Percentiles rank a stretch among this genome's conserved stretches.
Evolutionary conservation across 1,140 invertebrate genomes (phyloP).

Genomic region (Scylla paramamosain): DNA sequence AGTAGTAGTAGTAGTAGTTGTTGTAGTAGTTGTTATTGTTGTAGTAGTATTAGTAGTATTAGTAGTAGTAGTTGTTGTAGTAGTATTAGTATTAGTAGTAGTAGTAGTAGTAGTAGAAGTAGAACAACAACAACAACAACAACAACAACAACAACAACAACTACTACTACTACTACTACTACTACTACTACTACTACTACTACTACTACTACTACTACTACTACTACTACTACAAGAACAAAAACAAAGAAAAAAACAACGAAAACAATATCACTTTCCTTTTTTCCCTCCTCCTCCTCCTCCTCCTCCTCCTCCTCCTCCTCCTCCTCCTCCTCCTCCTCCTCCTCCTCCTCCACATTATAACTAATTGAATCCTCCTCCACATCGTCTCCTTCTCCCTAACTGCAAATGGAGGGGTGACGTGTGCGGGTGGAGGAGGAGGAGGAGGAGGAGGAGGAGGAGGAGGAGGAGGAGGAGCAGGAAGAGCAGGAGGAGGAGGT

Average conservation of each 20-base stretch:
- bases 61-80: too few species aligned
- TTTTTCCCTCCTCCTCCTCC: neutral
- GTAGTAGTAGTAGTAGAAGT: neutral
- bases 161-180: too few species aligned
- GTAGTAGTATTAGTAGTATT: too few species aligned
- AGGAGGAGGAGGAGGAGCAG: neutral
- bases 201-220: too few species aligned
- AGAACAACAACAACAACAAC: too few species aligned
- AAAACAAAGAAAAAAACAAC: too few species aligned
- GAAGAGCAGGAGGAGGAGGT: neutral
- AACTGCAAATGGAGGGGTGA: neutral
- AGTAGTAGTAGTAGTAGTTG: neutral
- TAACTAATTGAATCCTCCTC: constrained; percentile 1
- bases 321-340: constrained; percentile 2
- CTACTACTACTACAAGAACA: too few species aligned
- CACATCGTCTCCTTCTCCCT: neutral
- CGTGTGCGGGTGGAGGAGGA: neutral
- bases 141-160: too few species aligned
- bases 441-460: neutral
- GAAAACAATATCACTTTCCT: neutral
- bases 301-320: constrained; percentile 8
- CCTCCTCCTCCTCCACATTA: constrained; percentile 6
- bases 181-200: too few species aligned
- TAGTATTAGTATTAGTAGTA: too few species aligned
- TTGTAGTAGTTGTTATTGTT: neutral